phyloP scores from a whole-genome alignment of 2,797 vertebrate species.

The Muraenolepis orangiensis region DNA sequence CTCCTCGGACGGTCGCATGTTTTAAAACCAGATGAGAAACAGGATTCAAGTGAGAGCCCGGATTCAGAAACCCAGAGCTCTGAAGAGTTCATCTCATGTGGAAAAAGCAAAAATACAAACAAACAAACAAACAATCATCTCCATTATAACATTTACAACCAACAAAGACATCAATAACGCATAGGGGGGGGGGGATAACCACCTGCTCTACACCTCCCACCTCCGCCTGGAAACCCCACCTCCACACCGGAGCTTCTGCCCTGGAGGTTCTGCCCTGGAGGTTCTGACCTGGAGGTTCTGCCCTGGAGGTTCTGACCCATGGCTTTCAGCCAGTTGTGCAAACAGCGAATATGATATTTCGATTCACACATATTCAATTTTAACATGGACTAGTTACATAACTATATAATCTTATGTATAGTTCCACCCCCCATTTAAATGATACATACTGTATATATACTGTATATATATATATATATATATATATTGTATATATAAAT shows the following conservation, averaged over 20 bases:
- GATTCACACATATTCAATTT: not conserved
- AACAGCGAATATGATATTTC: conserved; percentile 19
- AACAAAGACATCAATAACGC: not conserved
- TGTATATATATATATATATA: not conserved
- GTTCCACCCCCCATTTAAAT: not conserved
- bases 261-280: too few species aligned
- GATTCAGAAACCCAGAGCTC: not conserved
- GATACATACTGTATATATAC: not conserved
- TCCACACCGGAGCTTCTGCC: too few species aligned
- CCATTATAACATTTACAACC: conserved; percentile 20
- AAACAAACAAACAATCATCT: conserved; percentile 13
- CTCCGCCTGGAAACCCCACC: too few species aligned
- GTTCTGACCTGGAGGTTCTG: too few species aligned
- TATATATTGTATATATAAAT: not conserved
- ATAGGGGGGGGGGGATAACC: too few species aligned
- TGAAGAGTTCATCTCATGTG: conserved; percentile 8
- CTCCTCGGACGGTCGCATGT: too few species aligned
- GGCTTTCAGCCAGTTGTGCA: conserved; percentile 9
- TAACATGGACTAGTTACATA: conserved; percentile 4
- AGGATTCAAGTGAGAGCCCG: not conserved
- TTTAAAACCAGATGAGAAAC: not conserved
- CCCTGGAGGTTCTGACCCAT: not conserved
- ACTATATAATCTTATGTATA: not conserved
- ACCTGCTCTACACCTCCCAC: too few species aligned
- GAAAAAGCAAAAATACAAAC: conserved; percentile 28